A percentile compares a stretch with the other conserved stretches of the same genome.
These are phyloP conservation scores for Notarius lentiginosus DNA, from an alignment of 2,113 vertebrate species.

Conservation along the genomic window DNA sequence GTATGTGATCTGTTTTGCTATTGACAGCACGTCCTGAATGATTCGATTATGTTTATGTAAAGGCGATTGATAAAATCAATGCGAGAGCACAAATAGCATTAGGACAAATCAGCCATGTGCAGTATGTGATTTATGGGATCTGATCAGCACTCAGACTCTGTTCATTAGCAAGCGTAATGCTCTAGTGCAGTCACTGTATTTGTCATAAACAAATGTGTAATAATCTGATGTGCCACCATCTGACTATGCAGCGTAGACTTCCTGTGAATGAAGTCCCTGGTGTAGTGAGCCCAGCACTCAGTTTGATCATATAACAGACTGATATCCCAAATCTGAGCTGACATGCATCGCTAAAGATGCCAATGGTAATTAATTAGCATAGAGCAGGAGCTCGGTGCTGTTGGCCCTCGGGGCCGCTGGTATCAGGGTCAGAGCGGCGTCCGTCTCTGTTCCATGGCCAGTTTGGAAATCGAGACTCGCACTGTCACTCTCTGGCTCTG, in stretches of 20 bases:
- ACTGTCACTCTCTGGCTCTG: conserved; percentile 73
- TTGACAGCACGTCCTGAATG: conserved; percentile 12
- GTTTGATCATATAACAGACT: conserved; percentile 82
- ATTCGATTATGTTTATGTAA: conserved; percentile 7
- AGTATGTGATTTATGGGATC: conserved; percentile 27
- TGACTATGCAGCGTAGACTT: background rate
- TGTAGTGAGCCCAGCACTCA: conserved; percentile 45
- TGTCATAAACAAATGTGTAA: conserved; percentile 5
- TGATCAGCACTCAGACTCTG: conserved; percentile 7
- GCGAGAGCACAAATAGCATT: background rate
- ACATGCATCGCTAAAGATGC: conserved; percentile 94
- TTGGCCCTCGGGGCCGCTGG: conserved; percentile 83
- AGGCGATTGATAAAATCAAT: conserved; percentile 21
- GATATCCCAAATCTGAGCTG: conserved; percentile 90
- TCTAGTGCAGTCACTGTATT: conserved; percentile 8
- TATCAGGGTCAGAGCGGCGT: conserved; percentile 86
- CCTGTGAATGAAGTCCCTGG: conserved; percentile 6
- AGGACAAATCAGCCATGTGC: conserved; percentile 28
- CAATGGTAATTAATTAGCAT: conserved; percentile 99
- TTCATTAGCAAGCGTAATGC: conserved; percentile 9
- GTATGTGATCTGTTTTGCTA: background rate
- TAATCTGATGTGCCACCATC: conserved; percentile 12
- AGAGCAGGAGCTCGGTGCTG: conserved; percentile 83
- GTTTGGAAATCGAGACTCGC: conserved; percentile 85
- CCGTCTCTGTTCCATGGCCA: conserved; percentile 79